Evolutionary conservation across 2,797 vertebrate species (phyloP), one percentile per base, ranked within the genome.

Genomic region (Chelidonichthys spinosus): DNA sequence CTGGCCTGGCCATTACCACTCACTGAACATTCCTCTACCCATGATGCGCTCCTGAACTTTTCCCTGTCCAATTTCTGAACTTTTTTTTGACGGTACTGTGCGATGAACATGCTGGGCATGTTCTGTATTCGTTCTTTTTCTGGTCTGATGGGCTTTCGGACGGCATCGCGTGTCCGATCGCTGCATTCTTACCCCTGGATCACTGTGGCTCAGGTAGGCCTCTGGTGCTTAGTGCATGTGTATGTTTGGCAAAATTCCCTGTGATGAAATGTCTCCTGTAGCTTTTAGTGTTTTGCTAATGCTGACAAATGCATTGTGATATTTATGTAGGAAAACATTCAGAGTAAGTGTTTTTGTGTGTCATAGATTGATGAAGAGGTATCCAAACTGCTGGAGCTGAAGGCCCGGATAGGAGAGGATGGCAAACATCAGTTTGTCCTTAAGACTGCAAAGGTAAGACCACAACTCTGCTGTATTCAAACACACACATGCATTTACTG

Each of bases 381-480:
- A 13, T 89, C 95, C 2, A 98, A 97, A 84, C 93, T 99, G 62
- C 88, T 99, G 72, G 82, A 96, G 85, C 92, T 99, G 84, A 99
- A 99, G 92, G 95, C 96, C 2, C 92, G 90, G 79, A 80, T 99
- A 55, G 96, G 95, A 62, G 96, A 98, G 67, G 97, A 99, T 80
- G 96, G 94, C 42, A 99, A 97, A 82, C 95, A 95, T 44, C 96
- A 95, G 52, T 99, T 99, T 90, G 96, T 98, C 63, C 97, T 99
- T 79, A 99, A 99, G 89, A 99, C 97, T 8, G 95, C 98, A 0
- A 99, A 99, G 97, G 98, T 99, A 95, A 60, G 76, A 13, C 13
- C 3, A 42, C 25, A 56, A 7, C 18, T 3, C 11, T 63, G 8
- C 18, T 55, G 10, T 39, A 11, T 42, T 56, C 11, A 77, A 17